Base-by-base conservation (phyloP, 2,888 invertebrate species). In the Melinaea menophilus region DNA sequence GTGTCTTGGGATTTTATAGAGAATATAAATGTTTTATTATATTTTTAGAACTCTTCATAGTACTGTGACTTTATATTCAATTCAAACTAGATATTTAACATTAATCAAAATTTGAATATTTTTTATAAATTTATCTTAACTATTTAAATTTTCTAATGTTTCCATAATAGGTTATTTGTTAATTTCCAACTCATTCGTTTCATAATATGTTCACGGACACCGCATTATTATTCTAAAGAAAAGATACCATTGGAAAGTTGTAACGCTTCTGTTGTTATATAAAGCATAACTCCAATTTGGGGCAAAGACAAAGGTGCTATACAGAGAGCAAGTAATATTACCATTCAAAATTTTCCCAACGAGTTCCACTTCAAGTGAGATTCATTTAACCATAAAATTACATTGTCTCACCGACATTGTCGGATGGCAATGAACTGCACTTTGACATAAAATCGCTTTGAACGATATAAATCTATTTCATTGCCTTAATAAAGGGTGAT, bases 321-420 rank as follows among this genome's bases (percentile, higher is more conserved):
- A 79, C 79, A 78, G 75, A 78, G 81, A 80, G 77, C 79, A 78
- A 82, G 83, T 82, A 78, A 86, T 85, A 83, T 85, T 81, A 82
- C 88, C 76, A 90, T 89, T 90, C 84, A 89, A 84, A 85, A 86
- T 88, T 90, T 86, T 83, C 84, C 81, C 79, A 86, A 69, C 78
- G 77, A 82, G 90, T 90, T 90, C 89, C 88, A 90, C 85, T 89
- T 84, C 79, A 84, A 73, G 79, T 79, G 84, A 86, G 82, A 79
- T 82, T 87, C 88, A 88, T 86, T 90, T 85, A 75, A 90, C 84
- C 90, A 90, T 90, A 88, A 90, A 89, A 90, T 90, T 90, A 90
- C 90, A 90, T 90, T 90, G 90, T 90, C 85, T 86, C 75, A 67
- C 71, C 79, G 82, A 85, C 88, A 88, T 88, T 88, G 89, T 88